Conservation (phyloP, 2,888 invertebrate species). For the Hirtodrosophila cameraria region DNA sequence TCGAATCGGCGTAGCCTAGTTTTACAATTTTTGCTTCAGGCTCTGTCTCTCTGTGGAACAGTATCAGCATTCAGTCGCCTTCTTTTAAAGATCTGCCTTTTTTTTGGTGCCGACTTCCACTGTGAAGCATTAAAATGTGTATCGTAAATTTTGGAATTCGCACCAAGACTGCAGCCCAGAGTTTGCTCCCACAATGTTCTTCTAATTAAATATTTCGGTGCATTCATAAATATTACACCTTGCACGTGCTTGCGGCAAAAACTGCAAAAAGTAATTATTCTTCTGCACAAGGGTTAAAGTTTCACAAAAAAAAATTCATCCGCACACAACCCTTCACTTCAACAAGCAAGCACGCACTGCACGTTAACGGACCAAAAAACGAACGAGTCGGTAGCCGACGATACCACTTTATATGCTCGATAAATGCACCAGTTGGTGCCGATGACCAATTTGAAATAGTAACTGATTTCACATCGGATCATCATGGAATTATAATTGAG, state of each 20-base stretch:
- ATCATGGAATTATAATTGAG: too few species aligned
- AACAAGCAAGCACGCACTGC: conserved; percentile 5
- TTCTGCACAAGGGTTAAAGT: conserved; percentile 1
- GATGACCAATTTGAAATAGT: too few species aligned
- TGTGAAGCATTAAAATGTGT: neutral
- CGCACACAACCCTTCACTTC: neutral
- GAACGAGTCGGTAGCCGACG: too few species aligned
- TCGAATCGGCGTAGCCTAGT: conserved; percentile 4
- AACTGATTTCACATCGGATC: too few species aligned
- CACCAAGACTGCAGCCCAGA: conserved; percentile 5
- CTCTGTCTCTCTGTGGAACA: conserved; percentile 10
- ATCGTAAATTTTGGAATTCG: conserved; percentile 6
- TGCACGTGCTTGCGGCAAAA: conserved; percentile 10
- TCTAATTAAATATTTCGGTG: conserved; percentile 2
- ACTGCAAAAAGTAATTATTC: conserved; percentile 6
- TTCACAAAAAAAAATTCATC: too few species aligned
- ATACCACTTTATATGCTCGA: too few species aligned
- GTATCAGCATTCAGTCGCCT: conserved; percentile 11
- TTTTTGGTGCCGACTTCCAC: conserved; percentile 2
- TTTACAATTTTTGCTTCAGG: conserved; percentile 1
- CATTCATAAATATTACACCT: conserved; percentile 3
- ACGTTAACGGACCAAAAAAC: too few species aligned
- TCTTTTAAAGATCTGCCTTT: conserved; percentile 2
- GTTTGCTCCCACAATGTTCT: conserved; percentile 10
- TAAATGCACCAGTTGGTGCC: too few species aligned